phyloP scores from a whole-genome alignment of 2,888 invertebrate species.

The Tetragonula carbonaria region DNA sequence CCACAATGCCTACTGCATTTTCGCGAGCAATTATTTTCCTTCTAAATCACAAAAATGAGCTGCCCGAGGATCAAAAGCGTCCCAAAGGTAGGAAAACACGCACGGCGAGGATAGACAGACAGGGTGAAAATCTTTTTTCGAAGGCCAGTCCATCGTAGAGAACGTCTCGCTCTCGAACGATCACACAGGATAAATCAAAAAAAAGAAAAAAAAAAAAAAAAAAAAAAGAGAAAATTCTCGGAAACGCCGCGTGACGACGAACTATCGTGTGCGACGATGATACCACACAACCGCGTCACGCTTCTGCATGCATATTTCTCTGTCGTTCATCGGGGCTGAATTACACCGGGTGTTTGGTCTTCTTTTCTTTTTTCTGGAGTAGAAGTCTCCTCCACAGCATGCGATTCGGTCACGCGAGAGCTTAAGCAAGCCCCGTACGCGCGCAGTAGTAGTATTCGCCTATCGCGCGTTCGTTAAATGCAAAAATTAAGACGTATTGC shows the following conservation, averaged over 20 bases:
- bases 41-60: too few species aligned
- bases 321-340: constrained; percentile 42
- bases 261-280: constrained; percentile 47
- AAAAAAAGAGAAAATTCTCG: not conserved
- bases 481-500: constrained; percentile 60
- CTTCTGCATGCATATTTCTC: constrained; percentile 57
- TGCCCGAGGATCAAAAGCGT: too few species aligned
- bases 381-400: constrained; percentile 50
- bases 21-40: too few species aligned
- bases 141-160: not conserved
- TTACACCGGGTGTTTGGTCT: constrained; percentile 41
- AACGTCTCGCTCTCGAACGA: not conserved
- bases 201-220: not conserved
- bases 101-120: too few species aligned
- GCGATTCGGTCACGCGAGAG: constrained; percentile 56
- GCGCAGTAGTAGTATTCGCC: constrained; percentile 29
- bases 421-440: constrained; percentile 31
- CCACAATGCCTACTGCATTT: too few species aligned
- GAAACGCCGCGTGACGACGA: constrained; percentile 36
- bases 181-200: too few species aligned
- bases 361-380: constrained; percentile 61
- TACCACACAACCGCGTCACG: constrained; percentile 40
- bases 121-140: not conserved
- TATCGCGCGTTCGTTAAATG: constrained; percentile 48
- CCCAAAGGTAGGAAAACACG: too few species aligned